Conservation (phyloP, 1,140 invertebrate genomes). For the Latrodectus geometricus region DNA sequence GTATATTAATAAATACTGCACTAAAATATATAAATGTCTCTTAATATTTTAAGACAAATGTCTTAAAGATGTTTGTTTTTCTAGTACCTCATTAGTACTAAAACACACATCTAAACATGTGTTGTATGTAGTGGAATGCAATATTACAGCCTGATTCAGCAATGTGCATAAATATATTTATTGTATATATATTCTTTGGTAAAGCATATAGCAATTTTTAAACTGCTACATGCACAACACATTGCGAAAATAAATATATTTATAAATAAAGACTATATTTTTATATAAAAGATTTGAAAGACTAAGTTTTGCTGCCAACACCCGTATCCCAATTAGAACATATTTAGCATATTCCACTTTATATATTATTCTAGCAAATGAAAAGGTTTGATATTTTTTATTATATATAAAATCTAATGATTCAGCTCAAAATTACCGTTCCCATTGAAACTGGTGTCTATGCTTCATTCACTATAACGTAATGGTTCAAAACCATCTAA, state of each 20-base stretch:
- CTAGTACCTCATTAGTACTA: constrained; percentile 32
- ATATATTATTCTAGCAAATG: neutral
- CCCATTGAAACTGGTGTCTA: neutral
- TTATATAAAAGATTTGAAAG: constrained; percentile 58
- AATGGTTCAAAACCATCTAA: constrained; percentile 50
- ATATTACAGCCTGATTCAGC: constrained; percentile 20
- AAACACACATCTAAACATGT: constrained; percentile 52
- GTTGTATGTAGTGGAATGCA: constrained; percentile 51
- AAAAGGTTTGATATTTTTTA: neutral
- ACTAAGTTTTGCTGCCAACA: constrained; percentile 60
- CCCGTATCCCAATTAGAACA: constrained; percentile 59
- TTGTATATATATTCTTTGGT: constrained; percentile 35
- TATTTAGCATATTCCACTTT: constrained; percentile 20
- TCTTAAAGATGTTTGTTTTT: constrained; percentile 17
- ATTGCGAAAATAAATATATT: constrained; percentile 57
- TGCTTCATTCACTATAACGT: neutral
- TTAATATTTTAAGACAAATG: neutral
- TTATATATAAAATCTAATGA: neutral
- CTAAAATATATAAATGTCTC: constrained; percentile 44
- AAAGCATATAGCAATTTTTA: constrained; percentile 31
- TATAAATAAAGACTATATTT: constrained; percentile 58
- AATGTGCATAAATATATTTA: constrained; percentile 34
- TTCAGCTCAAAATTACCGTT: neutral
- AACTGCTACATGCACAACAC: constrained; percentile 41
- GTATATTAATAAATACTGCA: constrained; percentile 56